A percentile compares a stretch with the other conserved stretches of the same genome.
Evolutionary conservation across 2,888 invertebrate genomes (phyloP).

Genomic region (Arge pagana): DNA sequence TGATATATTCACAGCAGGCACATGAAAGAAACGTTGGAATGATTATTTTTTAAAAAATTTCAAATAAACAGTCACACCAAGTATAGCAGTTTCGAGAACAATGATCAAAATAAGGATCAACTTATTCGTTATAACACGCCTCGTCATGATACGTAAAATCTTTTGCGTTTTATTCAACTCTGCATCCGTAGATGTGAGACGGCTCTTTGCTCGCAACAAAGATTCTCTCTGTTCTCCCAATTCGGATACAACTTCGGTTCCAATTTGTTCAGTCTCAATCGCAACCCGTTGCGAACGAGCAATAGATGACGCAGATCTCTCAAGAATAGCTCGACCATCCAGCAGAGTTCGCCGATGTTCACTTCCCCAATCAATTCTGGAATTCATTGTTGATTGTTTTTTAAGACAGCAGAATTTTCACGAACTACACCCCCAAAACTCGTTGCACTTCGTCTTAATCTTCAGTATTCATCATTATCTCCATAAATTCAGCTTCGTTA

Average conservation of each 20-base stretch:
- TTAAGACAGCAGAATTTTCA: background rate
- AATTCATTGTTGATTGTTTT: constrained; percentile 43
- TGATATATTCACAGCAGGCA: too few species aligned
- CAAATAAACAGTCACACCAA: constrained; percentile 67
- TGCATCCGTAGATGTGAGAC: constrained; percentile 73
- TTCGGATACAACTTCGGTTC: constrained; percentile 76
- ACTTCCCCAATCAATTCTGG: constrained; percentile 59
- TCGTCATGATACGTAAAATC: constrained; percentile 69
- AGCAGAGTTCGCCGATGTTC: constrained; percentile 64
- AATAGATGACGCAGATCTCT: constrained; percentile 68
- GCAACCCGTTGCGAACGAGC: constrained; percentile 75
- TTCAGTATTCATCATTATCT: constrained; percentile 30
- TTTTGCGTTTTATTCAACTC: constrained; percentile 69
- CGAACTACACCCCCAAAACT: background rate
- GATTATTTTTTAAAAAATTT: constrained; percentile 61
- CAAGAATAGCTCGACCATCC: constrained; percentile 63
- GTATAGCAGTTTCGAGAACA: constrained; percentile 69
- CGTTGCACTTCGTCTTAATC: constrained; percentile 6
- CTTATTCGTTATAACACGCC: constrained; percentile 76
- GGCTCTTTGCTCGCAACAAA: constrained; percentile 67
- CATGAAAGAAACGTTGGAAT: too few species aligned
- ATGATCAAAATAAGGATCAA: constrained; percentile 75
- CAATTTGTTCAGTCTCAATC: constrained; percentile 80
- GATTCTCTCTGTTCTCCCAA: constrained; percentile 77
- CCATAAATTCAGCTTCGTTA: constrained; percentile 35